Percentiles rank a stretch among this genome's conserved stretches.
Evolutionary conservation across 2,888 invertebrate genomes (phyloP).

Genomic region (Neria commutata): DNA sequence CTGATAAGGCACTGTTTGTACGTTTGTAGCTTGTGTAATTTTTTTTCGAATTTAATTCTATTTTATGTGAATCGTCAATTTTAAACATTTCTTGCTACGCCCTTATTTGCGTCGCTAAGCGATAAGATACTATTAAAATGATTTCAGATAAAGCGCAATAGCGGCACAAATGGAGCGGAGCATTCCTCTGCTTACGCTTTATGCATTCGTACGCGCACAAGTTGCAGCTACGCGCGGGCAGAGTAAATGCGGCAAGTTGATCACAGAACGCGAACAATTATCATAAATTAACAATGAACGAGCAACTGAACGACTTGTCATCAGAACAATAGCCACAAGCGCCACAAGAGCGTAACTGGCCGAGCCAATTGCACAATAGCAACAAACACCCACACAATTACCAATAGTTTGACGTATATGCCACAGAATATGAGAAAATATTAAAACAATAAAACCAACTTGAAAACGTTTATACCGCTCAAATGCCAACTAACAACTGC

Average conservation of each 20-base stretch:
- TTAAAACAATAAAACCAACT: background rate
- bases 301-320: background rate
- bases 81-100: too few relatives aligned
- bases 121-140: background rate
- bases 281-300: background rate
- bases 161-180: too few relatives aligned
- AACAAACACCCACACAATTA: background rate
- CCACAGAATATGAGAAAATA: background rate
- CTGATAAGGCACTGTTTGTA: background rate
- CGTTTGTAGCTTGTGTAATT: background rate
- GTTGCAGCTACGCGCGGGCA: background rate
- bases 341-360: background rate
- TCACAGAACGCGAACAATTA: background rate
- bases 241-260: background rate
- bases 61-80: background rate
- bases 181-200: too few relatives aligned
- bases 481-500: slow-evolving; percentile 43
- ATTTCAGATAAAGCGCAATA: background rate
- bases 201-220: too few relatives aligned
- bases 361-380: background rate
- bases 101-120: too few relatives aligned
- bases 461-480: slow-evolving; percentile 19
- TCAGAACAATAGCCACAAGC: background rate
- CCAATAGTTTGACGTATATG: background rate
- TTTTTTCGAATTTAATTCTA: background rate